Conservation (phyloP, 2,113 vertebrate species). For the Apistogramma diplotaenia region DNA sequence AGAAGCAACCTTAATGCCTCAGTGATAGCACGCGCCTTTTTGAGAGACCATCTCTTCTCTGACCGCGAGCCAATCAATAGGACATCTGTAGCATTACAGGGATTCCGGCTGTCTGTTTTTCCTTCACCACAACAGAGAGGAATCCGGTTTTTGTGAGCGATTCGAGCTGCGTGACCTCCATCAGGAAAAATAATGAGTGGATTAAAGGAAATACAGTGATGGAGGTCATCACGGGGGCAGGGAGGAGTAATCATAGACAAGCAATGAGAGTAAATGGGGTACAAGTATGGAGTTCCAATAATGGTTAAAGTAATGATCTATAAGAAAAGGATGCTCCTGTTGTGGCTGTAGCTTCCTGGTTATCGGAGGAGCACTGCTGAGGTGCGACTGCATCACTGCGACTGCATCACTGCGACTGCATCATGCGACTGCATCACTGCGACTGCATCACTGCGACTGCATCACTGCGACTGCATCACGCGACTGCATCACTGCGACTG, state of each 20-base stretch:
- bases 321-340: background rate
- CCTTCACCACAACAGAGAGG: background rate
- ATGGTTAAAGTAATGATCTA: background rate
- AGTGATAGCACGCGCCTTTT: background rate
- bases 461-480: background rate
- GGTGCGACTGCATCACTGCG: background rate
- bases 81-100: constrained; percentile 39
- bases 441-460: background rate
- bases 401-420: too few species aligned
- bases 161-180: constrained; percentile 18
- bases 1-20: constrained; percentile 30
- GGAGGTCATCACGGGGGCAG: constrained; percentile 4
- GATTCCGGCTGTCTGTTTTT: background rate
- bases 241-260: constrained; percentile 9
- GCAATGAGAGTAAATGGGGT: constrained; percentile 14
- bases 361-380: background rate
- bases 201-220: background rate
- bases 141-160: background rate
- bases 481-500: background rate
- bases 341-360: background rate
- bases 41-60: constrained; percentile 30
- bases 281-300: background rate
- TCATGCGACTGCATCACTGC: background rate
- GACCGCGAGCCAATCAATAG: constrained; percentile 46
- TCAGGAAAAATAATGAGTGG: constrained; percentile 44